These are phyloP conservation scores for Drosophila melanogaster DNA, from an alignment of 1,140 invertebrate genomes.

Conservation along the genomic window DNA sequence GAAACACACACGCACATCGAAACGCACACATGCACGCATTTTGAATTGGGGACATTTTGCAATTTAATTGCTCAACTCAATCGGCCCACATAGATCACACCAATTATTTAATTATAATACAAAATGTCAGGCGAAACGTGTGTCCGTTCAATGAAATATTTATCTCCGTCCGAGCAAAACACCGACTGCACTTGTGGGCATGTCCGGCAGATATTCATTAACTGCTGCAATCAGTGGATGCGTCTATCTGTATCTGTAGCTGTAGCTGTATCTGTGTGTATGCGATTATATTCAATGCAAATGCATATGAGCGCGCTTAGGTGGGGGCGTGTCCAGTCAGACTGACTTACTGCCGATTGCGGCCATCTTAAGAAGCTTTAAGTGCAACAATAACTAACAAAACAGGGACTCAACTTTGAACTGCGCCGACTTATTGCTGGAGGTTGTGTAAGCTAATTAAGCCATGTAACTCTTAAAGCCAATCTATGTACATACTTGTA, in stretches of 20 bases:
- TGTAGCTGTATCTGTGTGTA: neutral
- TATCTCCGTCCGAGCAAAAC: constrained; percentile 30
- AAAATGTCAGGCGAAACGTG: constrained; percentile 54
- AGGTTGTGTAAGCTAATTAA: constrained; percentile 20
- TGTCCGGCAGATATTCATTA: constrained; percentile 36
- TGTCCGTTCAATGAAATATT: constrained; percentile 56
- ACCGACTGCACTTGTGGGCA: constrained; percentile 1
- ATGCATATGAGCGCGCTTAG: constrained; percentile 14
- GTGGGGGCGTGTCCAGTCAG: constrained; percentile 10
- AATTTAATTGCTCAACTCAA: constrained; percentile 69
- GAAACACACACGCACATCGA: constrained; percentile 10
- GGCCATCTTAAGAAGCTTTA: constrained; percentile 32
- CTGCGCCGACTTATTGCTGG: constrained; percentile 21
- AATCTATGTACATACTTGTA: neutral
- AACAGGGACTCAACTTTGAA: constrained; percentile 32
- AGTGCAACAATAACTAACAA: constrained; percentile 15
- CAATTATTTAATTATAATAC: constrained; percentile 80
- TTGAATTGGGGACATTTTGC: constrained; percentile 37
- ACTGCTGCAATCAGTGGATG: constrained; percentile 22
- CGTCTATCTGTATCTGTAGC: neutral
- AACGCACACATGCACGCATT: constrained; percentile 29
- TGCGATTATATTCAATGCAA: constrained; percentile 12
- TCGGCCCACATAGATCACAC: constrained; percentile 64
- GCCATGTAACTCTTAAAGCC: neutral
- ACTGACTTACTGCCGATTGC: constrained; percentile 7